Evolutionary conservation across 2,113 vertebrate species (phyloP), one percentile per base, ranked within the genome.

Genomic region (Felis chaus): DNA sequence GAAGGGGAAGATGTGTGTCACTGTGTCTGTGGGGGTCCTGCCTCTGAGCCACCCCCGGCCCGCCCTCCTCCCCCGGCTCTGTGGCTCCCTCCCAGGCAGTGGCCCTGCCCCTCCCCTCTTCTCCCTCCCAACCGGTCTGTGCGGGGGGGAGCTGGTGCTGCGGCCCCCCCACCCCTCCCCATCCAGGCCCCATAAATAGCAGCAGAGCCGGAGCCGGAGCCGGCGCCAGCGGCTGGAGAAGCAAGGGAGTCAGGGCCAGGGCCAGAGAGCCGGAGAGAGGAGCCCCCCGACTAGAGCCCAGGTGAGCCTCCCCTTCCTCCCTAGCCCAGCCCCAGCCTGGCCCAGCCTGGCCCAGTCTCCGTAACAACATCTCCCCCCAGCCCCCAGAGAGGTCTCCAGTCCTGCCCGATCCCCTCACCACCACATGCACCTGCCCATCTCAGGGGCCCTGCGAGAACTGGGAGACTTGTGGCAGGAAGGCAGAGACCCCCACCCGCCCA

Each of bases 131-230:
- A 94, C 83, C 61, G 0, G 84, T 95, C 94, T 97, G 85, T 92
- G 97, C 61, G 16, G 92, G 89, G 89, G 97, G 96, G 97, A 97
- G 95, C 97, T 96, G 81, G 94, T 96, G 84, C 97, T 97, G 91
- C 95, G 15, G 88, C 95, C 97, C 94, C 96, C 98, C 95, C 73
- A 68, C 27, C 97, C 97, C 96, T 97, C 89, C 96, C 95, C 96
- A 98, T 97, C 97, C 98, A 95, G 91, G 97, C 89, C 95, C 98
- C 97, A 98, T 98, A 98, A 98, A 98, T 98, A 98, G 98, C 97
- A 98, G 97, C 97, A 96, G 98, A 98, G 97, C 89, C 29, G 33
- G 97, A 95, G 97, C 95, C 14, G n/a, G 96, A 45, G 96, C 93
- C 21, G 66, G 98, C 88, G 97, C 97, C 96, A 97, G 97, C 91